These are phyloP conservation scores for Nycteola revayana DNA, from an alignment of 2,888 invertebrate species.

Conservation along the genomic window DNA sequence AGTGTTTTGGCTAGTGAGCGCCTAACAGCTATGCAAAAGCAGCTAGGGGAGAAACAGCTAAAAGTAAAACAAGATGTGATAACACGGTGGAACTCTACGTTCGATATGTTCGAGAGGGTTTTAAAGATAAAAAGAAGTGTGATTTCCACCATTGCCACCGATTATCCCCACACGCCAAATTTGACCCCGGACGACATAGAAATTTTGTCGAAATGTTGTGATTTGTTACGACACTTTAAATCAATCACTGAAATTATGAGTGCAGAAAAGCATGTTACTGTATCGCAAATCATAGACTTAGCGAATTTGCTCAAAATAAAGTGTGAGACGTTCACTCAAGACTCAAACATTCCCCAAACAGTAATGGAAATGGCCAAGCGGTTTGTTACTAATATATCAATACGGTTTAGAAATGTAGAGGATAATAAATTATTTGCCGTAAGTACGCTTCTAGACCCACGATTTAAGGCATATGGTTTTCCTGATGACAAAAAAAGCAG, in stretches of 20 bases:
- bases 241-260: constrained; percentile 4
- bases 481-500: constrained; percentile 1
- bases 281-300: constrained; percentile 2
- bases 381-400: background rate
- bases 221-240: constrained; percentile 3
- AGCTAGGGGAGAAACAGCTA: constrained; percentile 4
- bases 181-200: constrained; percentile 2
- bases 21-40: constrained; percentile 8
- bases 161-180: constrained; percentile 9
- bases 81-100: constrained; percentile 12
- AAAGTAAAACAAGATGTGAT: constrained; percentile 11
- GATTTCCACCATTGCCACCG: constrained; percentile 8
- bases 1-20: constrained; percentile 7
- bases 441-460: background rate
- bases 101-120: constrained; percentile 8
- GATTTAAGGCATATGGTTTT: background rate
- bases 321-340: background rate
- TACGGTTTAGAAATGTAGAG: constrained; percentile 1
- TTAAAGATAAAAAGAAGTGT: constrained; percentile 6
- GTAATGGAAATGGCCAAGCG: constrained; percentile 1
- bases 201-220: background rate
- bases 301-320: constrained; percentile 1
- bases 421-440: constrained; percentile 4
- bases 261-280: constrained; percentile 3
- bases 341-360: background rate